These are phyloP conservation scores for Ctenoplectra terminalis DNA, from an alignment of 1,140 invertebrate species.

Conservation along the genomic window DNA sequence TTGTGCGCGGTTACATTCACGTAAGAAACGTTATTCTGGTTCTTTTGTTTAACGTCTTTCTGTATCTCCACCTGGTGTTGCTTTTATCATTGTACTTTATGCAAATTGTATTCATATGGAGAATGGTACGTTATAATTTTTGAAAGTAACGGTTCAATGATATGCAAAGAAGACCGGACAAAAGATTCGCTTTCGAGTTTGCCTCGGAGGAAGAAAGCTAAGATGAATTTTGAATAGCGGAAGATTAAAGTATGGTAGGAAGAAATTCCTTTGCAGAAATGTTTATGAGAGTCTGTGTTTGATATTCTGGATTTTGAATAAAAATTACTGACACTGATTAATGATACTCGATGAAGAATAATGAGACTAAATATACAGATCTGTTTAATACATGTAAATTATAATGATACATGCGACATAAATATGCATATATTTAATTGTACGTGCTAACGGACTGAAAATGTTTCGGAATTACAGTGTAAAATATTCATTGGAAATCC, in stretches of 20 bases:
- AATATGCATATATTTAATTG: too few relatives aligned
- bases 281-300: background rate
- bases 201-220: background rate
- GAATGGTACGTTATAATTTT: background rate
- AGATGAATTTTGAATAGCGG: conserved; percentile 11
- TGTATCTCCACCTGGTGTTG: too few relatives aligned
- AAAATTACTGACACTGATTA: too few relatives aligned
- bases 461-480: too few relatives aligned
- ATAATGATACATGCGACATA: too few relatives aligned
- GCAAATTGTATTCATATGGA: background rate
- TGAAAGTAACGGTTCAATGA: background rate
- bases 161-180: background rate
- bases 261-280: background rate
- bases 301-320: background rate
- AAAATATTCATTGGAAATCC: too few relatives aligned
- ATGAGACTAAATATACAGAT: background rate
- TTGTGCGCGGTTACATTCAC: background rate
- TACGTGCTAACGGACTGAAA: too few relatives aligned
- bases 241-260: background rate
- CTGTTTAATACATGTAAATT: too few relatives aligned
- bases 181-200: background rate
- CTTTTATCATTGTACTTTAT: background rate
- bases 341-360: too few relatives aligned
- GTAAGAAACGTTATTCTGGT: background rate
- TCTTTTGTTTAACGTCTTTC: background rate